A percentile compares a stretch with the other conserved stretches of the same genome.
Conservation (phyloP, 1,140 invertebrate species). For the Zophobas atratus region DNA sequence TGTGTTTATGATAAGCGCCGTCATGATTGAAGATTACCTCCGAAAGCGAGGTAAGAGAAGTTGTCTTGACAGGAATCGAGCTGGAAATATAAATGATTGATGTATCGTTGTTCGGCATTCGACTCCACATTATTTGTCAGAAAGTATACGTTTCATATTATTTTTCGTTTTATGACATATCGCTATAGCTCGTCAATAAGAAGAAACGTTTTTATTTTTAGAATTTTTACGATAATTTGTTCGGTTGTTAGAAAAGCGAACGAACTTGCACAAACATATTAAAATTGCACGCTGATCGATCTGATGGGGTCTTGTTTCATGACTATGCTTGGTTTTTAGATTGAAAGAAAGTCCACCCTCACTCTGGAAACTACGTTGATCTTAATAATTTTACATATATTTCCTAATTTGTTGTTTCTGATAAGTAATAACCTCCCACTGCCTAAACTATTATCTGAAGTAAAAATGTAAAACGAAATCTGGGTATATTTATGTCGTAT, state of each 20-base stretch:
- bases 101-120: constrained; percentile 19
- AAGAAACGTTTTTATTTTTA: constrained; percentile 46
- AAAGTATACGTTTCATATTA: constrained; percentile 20
- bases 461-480: no score
- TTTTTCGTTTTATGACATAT: constrained; percentile 30
- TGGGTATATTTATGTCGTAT: no score
- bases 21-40: constrained; percentile 82
- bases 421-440: no score
- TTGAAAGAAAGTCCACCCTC: no score
- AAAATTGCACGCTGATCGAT: constrained; percentile 11
- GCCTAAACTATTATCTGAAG: no score
- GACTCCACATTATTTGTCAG: constrained; percentile 10
- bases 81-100: constrained; percentile 38
- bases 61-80: constrained; percentile 28
- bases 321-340: neutral
- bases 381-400: no score
- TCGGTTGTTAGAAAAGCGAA: constrained; percentile 19
- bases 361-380: no score
- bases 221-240: constrained; percentile 3
- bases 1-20: constrained; percentile 83
- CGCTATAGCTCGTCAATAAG: constrained; percentile 24
- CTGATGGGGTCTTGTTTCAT: neutral
- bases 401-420: no score
- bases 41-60: constrained; percentile 75
- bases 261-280: neutral